These are phyloP conservation scores for Tiaroga cobitis DNA, from an alignment of 2,797 vertebrate species.

Conservation along the genomic window DNA sequence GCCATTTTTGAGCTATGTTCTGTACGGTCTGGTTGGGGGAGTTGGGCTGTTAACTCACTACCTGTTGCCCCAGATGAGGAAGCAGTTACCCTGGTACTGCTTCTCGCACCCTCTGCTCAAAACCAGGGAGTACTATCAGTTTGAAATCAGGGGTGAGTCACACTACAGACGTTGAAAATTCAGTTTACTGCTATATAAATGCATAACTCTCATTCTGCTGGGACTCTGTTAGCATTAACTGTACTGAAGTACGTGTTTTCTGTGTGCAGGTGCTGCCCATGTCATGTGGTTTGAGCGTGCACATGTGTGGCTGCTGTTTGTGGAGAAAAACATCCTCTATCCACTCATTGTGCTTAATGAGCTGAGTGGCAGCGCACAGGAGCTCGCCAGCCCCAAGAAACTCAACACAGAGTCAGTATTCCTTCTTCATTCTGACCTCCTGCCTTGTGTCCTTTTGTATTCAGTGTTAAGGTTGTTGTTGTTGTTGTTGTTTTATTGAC, in stretches of 20 bases:
- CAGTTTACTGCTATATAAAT: neutral
- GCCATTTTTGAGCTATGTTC: slow-evolving; percentile 94
- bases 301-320: slow-evolving; percentile 95
- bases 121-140: slow-evolving; percentile 96
- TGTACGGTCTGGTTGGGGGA: slow-evolving; percentile 89
- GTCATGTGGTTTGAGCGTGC: slow-evolving; percentile 99
- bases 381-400: slow-evolving; percentile 93
- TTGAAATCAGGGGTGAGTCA: slow-evolving; percentile 94
- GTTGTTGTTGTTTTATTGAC: neutral
- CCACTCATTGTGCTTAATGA: slow-evolving; percentile 96
- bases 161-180: neutral
- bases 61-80: slow-evolving; percentile 93
- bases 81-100: slow-evolving; percentile 98
- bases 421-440: neutral
- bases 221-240: neutral
- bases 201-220: neutral
- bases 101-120: slow-evolving; percentile 97
- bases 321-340: slow-evolving; percentile 97
- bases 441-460: neutral
- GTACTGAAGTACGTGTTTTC: neutral
- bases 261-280: slow-evolving; percentile 87
- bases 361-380: slow-evolving; percentile 92
- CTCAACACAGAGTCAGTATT: slow-evolving; percentile 92
- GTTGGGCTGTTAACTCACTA: slow-evolving; percentile 95
- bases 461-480: neutral